These are phyloP conservation scores for Brachionus paranguensis DNA, from an alignment of 1,140 invertebrate species.

Conservation along the genomic window DNA sequence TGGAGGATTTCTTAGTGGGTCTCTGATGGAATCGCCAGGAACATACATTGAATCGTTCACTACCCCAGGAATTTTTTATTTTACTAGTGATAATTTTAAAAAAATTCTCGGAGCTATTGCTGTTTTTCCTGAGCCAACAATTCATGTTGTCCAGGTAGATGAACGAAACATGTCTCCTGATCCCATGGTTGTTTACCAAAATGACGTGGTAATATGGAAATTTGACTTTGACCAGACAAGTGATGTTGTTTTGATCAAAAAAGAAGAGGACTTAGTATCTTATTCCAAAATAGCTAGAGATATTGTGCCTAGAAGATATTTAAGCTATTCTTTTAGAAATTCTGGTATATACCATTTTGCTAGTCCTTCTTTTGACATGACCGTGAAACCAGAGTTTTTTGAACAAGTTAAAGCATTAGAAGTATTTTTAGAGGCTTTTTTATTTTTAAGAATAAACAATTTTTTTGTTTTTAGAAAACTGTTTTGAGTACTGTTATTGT, in stretches of 20 bases:
- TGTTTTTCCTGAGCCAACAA: constrained; percentile 50
- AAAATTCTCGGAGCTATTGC: constrained; percentile 51
- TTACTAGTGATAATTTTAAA: constrained; percentile 47
- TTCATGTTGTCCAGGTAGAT: constrained; percentile 50
- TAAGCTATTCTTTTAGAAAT: constrained; percentile 46
- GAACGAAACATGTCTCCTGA: constrained; percentile 46
- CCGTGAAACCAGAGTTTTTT: neutral
- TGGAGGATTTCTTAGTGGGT: constrained; percentile 52
- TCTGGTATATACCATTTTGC: constrained; percentile 50
- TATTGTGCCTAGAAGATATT: constrained; percentile 46
- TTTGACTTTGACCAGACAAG: constrained; percentile 45
- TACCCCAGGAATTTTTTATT: constrained; percentile 53
- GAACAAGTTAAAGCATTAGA: neutral
- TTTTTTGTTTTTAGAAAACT: constrained; percentile 32
- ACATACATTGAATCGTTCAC: constrained; percentile 52
- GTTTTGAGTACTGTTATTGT: constrained; percentile 46
- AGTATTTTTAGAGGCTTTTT: neutral
- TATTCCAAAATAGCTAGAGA: neutral
- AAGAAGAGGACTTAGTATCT: constrained; percentile 42
- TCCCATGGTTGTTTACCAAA: constrained; percentile 47
- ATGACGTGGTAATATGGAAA: constrained; percentile 54
- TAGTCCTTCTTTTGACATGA: constrained; percentile 50
- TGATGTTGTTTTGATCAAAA: constrained; percentile 46
- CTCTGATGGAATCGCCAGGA: constrained; percentile 50
- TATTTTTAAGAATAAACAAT: neutral